Base-by-base conservation (phyloP, 2,888 invertebrate genomes). In the Rhynchonema sp. region DNA sequence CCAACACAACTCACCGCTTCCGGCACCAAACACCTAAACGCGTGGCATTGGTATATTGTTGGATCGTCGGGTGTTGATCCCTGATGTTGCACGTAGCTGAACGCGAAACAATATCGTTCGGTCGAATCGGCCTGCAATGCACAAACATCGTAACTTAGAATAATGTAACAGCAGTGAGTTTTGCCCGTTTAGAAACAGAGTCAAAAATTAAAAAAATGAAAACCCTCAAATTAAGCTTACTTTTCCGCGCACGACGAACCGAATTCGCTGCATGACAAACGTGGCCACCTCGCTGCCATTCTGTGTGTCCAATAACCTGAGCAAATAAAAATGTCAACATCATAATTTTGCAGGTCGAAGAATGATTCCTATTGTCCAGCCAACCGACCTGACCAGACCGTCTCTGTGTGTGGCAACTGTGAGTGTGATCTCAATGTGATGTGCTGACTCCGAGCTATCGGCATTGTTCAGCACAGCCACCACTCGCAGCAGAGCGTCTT, bases 361-460 rank as follows among this genome's bases (percentile, higher is more conserved):
- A n/a, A n/a, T n/a, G n/a, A 13, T 38, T 38, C 38, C 38, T 13
- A 6, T 38, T 38, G 6, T 17, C 38, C 9, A 6, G 9, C 49
- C n/a, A 23, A 66, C 86, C 82, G 75, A 92, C 90, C 89, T 85
- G 55, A 96, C 91, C 62, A 85, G 81, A 60, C 92, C 94, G 73
- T 90, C 88, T 0, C 89, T 87, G 70, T 85, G 86, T 65, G 85
- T 85, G 2, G 96, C 94, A 66, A 98, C 85, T 29, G 89, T 87
- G 64, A 96, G 83, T 0, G 87, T 85, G 2, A 92, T 86, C 69
- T 87, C 87, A 59, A 94, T 38, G 38, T 38, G 9, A 17, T 17
- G n/a, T n/a, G n/a, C 86, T 60, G 75, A 72, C 20, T 67, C 66
- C 20, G 66, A 64, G 1, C 68, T 65, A 71, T 83, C 82, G 75